Conservation (phyloP, 2,797 vertebrate species). For the Hemibagrus guttatus region DNA sequence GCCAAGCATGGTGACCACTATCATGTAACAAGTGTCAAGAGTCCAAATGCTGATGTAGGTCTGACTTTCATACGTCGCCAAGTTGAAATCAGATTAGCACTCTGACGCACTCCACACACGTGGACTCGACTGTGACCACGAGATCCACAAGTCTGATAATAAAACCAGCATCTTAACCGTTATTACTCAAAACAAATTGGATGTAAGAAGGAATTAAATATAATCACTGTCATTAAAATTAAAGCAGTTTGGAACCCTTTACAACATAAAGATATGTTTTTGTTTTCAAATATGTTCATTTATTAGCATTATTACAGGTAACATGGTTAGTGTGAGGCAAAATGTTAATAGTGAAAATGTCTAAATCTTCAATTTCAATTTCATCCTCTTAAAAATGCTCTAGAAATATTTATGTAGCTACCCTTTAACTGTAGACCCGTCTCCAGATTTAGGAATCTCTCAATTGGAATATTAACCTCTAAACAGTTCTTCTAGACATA, state of each 20-base stretch:
- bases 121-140: neutral
- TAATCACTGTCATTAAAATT: neutral
- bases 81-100: neutral
- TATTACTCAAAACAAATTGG: neutral
- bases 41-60: neutral
- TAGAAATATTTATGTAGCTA: neutral
- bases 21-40: neutral
- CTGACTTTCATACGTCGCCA: neutral
- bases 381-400: neutral
- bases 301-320: neutral
- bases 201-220: neutral
- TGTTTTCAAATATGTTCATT: neutral
- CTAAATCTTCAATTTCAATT: no score
- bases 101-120: neutral
- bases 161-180: neutral
- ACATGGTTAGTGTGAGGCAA: neutral
- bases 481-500: neutral
- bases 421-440: neutral
- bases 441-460: neutral
- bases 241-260: neutral
- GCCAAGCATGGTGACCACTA: neutral
- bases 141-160: neutral
- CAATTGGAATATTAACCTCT: neutral
- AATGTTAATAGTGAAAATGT: neutral
- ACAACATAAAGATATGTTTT: no score